These are phyloP conservation scores for Epinephelus coioides DNA, from an alignment of 2,797 vertebrate species.

Conservation along the genomic window DNA sequence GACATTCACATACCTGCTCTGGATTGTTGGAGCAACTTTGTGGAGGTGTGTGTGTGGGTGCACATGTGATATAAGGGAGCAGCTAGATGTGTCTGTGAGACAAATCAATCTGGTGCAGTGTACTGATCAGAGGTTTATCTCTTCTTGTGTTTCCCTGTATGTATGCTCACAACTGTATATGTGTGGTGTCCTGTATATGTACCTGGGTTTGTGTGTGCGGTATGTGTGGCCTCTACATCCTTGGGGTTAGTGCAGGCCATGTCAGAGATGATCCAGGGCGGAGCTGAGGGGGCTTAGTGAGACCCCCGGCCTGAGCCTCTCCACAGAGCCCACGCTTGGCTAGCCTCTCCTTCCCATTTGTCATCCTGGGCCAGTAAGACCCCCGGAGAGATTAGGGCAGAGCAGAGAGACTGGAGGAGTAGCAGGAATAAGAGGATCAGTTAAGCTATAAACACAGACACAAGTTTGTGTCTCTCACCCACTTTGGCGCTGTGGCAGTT, in stretches of 20 bases:
- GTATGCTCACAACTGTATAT: conserved; percentile 1
- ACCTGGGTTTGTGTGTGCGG: conserved; percentile 48
- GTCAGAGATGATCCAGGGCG: conserved; percentile 80
- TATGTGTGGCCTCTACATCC: conserved; percentile 66
- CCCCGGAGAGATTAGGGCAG: conserved; percentile 84
- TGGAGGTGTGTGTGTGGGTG: conserved; percentile 26
- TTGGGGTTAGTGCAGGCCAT: conserved; percentile 73
- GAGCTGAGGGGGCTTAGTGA: conserved; percentile 81
- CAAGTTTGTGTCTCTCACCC: conserved; percentile 82
- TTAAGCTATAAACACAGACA: conserved; percentile 86
- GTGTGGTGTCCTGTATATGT: conserved; percentile 23
- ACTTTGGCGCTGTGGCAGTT: conserved; percentile 76
- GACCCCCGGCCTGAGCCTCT: conserved; percentile 80
- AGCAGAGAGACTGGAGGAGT: conserved; percentile 83
- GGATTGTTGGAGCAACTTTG: conserved; percentile 42
- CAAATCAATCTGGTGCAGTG: conserved; percentile 46
- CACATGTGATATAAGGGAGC: conserved; percentile 12
- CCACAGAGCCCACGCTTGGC: conserved; percentile 83
- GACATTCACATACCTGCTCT: conserved; percentile 50
- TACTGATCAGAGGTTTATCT: conserved; percentile 48
- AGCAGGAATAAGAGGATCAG: conserved; percentile 86
- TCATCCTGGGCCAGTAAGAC: conserved; percentile 85
- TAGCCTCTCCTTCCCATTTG: conserved; percentile 84
- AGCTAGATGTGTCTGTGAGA: conserved; percentile 37
- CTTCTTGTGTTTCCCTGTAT: conserved; percentile 19